Percentiles rank a stretch among this genome's conserved stretches.
Conservation (phyloP, 2,888 invertebrate genomes). For the Cephus runcator region DNA sequence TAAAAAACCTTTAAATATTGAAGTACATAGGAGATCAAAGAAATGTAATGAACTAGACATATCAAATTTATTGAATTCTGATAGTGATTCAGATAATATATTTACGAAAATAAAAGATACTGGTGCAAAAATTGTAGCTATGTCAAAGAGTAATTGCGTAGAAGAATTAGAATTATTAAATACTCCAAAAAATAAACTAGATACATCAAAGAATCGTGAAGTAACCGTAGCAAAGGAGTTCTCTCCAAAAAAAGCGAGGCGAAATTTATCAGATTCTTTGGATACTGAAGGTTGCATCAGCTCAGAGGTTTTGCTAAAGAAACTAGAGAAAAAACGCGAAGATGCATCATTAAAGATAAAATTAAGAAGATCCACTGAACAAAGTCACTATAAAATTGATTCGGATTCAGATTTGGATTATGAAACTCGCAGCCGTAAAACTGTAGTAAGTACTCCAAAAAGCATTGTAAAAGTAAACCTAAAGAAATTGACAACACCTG, state of each 20-base stretch:
- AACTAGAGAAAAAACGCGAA: conserved; percentile 17
- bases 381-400: conserved; percentile 46
- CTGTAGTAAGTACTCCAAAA: background rate
- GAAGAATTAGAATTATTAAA: background rate
- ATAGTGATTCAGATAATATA: background rate
- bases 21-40: conserved; percentile 8
- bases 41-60: conserved; percentile 24
- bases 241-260: conserved; percentile 5
- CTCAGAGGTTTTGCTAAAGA: conserved; percentile 10
- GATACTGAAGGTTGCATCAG: background rate
- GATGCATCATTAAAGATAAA: conserved; percentile 33
- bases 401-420: conserved; percentile 25
- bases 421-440: background rate
- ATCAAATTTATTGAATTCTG: conserved; percentile 14
- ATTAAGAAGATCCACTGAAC: conserved; percentile 44
- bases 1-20: conserved; percentile 29
- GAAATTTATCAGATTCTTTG: conserved; percentile 12
- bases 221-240: background rate
- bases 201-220: background rate
- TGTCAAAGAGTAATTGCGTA: conserved; percentile 1
- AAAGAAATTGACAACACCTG: background rate
- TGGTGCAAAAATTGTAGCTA: background rate
- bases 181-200: conserved; percentile 7
- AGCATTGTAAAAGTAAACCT: no score
- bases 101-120: conserved; percentile 1